These are phyloP conservation scores for Decapterus maruadsi DNA, from an alignment of 2,797 vertebrate species.

Conservation along the genomic window DNA sequence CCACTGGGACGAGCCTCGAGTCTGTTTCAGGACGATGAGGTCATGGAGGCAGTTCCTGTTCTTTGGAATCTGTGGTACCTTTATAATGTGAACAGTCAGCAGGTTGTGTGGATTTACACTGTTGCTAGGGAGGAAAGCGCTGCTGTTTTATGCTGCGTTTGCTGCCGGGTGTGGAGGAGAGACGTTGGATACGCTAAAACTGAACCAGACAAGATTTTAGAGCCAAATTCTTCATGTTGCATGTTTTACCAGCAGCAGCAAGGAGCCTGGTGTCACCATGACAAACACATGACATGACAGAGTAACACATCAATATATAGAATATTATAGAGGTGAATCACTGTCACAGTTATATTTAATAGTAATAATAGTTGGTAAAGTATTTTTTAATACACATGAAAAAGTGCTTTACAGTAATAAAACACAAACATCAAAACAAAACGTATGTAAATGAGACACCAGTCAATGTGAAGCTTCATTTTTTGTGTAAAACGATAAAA, in stretches of 20 bases:
- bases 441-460: too few species aligned
- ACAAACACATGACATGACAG: neutral
- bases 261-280: neutral
- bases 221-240: neutral
- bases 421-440: too few species aligned
- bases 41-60: conserved; percentile 40
- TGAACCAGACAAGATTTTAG: neutral
- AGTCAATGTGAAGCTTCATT: too few species aligned
- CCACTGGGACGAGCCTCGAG: neutral
- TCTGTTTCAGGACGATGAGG: conserved; percentile 53
- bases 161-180: conserved; percentile 30
- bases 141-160: conserved; percentile 18
- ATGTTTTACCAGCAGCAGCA: conserved; percentile 6
- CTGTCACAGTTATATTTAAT: too few species aligned
- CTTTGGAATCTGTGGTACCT: conserved; percentile 56
- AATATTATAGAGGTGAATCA: too few species aligned
- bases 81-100: conserved; percentile 52
- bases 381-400: too few species aligned
- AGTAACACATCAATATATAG: too few species aligned
- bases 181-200: neutral
- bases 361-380: too few species aligned
- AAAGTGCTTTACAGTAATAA: too few species aligned
- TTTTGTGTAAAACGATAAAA: too few species aligned
- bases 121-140: conserved; percentile 12
- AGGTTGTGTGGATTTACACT: conserved; percentile 21